A percentile compares a stretch with the other conserved stretches of the same genome.
Evolutionary conservation across 2,888 invertebrate genomes (phyloP).

Genomic region (Empis stercorea): DNA sequence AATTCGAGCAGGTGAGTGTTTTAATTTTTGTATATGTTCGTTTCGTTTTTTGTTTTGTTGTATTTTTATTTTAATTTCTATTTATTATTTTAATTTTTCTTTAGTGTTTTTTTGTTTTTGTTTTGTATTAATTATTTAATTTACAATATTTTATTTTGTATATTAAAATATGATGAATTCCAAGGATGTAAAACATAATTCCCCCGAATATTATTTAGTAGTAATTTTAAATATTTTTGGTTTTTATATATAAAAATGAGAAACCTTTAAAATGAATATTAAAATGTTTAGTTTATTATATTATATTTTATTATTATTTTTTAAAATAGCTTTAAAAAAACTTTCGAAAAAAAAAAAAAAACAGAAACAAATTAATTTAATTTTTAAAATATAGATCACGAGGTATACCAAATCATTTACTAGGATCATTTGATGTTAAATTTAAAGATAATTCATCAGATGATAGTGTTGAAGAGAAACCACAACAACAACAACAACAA

Average conservation of each 20-base stretch:
- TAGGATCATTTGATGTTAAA: constrained; percentile 30
- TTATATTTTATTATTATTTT: neutral
- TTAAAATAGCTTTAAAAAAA: no score
- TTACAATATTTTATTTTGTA: no score
- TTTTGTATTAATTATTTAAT: no score
- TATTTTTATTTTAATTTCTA: neutral
- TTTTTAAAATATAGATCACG: constrained; percentile 22
- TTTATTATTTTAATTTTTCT: neutral
- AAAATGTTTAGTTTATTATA: no score
- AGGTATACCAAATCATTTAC: constrained; percentile 39
- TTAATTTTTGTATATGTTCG: neutral
- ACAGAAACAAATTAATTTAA: neutral
- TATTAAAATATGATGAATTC: no score
- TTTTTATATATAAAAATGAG: no score
- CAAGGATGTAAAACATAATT: no score
- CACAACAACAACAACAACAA: constrained; percentile 12
- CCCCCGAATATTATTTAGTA: no score
- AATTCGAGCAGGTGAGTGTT: constrained; percentile 28
- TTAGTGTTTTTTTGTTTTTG: neutral
- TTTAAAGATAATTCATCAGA: constrained; percentile 28
- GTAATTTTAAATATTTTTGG: no score
- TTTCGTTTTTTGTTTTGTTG: constrained; percentile 5
- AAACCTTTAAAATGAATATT: no score
- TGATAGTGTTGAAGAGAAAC: constrained; percentile 22
- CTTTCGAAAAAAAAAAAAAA: no score